Conservation (phyloP, 2,797 vertebrate genomes). For the Crocidura indochinensis region DNA sequence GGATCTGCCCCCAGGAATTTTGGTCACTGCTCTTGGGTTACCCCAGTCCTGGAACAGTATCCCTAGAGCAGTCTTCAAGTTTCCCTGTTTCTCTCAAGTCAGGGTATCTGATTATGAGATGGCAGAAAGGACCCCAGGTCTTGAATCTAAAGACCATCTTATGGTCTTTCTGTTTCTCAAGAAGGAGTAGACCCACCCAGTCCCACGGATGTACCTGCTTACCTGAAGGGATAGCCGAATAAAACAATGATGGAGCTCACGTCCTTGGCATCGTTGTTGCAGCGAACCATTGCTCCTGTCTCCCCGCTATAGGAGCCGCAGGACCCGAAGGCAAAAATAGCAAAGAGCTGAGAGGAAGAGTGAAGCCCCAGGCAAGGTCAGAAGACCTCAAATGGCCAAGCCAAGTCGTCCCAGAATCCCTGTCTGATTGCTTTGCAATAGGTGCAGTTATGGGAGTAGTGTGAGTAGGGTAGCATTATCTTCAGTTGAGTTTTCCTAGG, state of each 20-base stretch:
- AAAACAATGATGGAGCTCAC: slow-evolving; percentile 85
- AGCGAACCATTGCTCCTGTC: slow-evolving; percentile 90
- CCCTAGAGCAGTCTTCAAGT: neutral
- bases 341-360: slow-evolving; percentile 92
- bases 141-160: neutral
- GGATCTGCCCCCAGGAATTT: neutral
- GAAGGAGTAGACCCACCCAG: neutral
- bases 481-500: neutral
- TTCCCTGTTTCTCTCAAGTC: slow-evolving; percentile 16
- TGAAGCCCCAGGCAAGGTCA: slow-evolving; percentile 48
- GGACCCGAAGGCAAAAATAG: slow-evolving; percentile 97
- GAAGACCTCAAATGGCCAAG: slow-evolving; percentile 35
- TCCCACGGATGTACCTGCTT: slow-evolving; percentile 52
- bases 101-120: slow-evolving; percentile 37
- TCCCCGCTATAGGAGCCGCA: slow-evolving; percentile 94
- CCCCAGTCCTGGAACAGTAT: neutral
- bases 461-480: neutral
- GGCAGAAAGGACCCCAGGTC: neutral
- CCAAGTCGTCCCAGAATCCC: neutral
- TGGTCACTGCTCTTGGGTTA: neutral
- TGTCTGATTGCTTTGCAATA: slow-evolving; percentile 1
- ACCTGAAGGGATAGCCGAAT: slow-evolving; percentile 98
- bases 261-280: slow-evolving; percentile 73
- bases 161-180: slow-evolving; percentile 14
- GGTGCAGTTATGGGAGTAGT: neutral